Base-by-base conservation (phyloP, 2,888 invertebrate genomes). In the Urechis unicinctus region DNA sequence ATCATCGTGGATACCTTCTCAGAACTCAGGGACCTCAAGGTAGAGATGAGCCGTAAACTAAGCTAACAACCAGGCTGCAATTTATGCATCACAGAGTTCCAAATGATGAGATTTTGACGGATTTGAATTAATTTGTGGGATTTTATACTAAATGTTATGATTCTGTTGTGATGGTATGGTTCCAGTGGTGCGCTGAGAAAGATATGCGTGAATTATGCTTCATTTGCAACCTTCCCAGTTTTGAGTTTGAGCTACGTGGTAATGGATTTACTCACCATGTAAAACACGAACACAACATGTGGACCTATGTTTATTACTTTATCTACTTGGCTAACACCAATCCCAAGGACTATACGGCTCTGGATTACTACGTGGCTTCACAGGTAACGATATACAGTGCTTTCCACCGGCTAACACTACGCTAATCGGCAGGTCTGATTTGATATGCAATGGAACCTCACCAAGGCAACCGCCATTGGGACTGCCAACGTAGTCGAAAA, bases 1-100 rank as follows among this genome's bases (percentile, higher is more conserved):
- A 77, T 77, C 66, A 77, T 77, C 52, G 75, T 77, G 41, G 52
- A 52, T 25, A 52, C 52, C 5, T 52, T 52, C 44, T 52, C 52
- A 45, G 52, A 52, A 26, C 44, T 52, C 9, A 42, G 52, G 44
- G 52, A 52, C 25, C 42, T 43, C 9, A 52, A 52, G 52, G 52
- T 52, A n/a, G 36, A 36, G 9, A 36, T 9, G n/a, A 9, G 9
- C 9, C 9, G 41, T 36, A n/a, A n/a, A n/a, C 9, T 13, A n/a
- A n/a, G n/a, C n/a, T n/a, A n/a, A n/a, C n/a, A n/a, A n/a, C n/a
- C n/a, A n/a, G n/a, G n/a, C n/a, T n/a, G n/a, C n/a, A n/a, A n/a
- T n/a, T n/a, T n/a, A n/a, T n/a, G n/a, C n/a, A n/a, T n/a, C n/a
- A n/a, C n/a, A n/a, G n/a, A n/a, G n/a, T n/a, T n/a, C n/a, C n/a